Percentiles rank a stretch among this genome's conserved stretches.
Conservation (phyloP, 2,888 invertebrate genomes). For the Lamellibrachia columna region DNA sequence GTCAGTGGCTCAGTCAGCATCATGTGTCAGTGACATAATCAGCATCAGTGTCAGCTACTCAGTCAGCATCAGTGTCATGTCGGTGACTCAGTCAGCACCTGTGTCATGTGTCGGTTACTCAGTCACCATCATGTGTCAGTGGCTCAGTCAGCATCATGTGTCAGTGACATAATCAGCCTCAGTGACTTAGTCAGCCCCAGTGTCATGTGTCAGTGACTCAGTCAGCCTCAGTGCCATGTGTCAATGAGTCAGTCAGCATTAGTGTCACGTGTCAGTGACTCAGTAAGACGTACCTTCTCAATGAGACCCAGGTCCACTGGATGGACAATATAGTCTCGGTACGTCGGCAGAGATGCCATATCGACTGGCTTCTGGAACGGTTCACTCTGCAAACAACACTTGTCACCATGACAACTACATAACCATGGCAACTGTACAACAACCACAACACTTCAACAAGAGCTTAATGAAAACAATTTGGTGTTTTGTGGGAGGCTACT, state of each 20-base stretch:
- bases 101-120: no score
- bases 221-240: no score
- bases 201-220: background rate
- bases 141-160: no score
- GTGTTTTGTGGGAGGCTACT: background rate
- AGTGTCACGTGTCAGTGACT: no score
- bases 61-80: no score
- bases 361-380: conserved; percentile 83
- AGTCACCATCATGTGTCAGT: no score
- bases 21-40: background rate
- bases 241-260: background rate
- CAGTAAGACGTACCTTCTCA: conserved; percentile 66
- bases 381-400: conserved; percentile 72
- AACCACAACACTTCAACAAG: background rate
- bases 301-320: conserved; percentile 86
- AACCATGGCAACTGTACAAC: background rate
- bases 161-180: background rate
- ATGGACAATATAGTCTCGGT: conserved; percentile 83
- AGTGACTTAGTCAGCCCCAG: background rate
- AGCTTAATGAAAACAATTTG: background rate
- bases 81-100: no score
- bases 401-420: background rate
- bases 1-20: no score
- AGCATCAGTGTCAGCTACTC: background rate
- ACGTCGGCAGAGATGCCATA: conserved; percentile 76